Percentiles rank a stretch among this genome's conserved stretches.
These are phyloP conservation scores for Phragmatobia fuliginosa DNA, from an alignment of 2,888 invertebrate genomes.

Conservation along the genomic window DNA sequence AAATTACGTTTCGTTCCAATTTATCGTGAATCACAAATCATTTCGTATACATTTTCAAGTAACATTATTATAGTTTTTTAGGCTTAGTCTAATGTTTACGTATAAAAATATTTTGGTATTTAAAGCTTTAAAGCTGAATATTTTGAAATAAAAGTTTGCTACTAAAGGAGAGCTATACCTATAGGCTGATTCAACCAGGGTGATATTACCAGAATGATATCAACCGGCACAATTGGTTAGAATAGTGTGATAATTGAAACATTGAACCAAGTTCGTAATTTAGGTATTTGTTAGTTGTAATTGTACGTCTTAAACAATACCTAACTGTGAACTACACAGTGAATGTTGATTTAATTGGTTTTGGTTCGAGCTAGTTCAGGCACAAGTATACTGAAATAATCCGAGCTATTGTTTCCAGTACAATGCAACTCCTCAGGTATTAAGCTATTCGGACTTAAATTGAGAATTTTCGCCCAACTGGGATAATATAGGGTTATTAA, in stretches of 20 bases:
- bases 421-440: constrained; percentile 56
- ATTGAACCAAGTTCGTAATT: not conserved
- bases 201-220: too few species aligned
- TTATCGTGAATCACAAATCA: constrained; percentile 15
- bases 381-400: constrained; percentile 47
- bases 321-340: constrained; percentile 33
- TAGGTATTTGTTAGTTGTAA: not conserved
- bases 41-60: constrained; percentile 19
- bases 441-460: constrained; percentile 58
- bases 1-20: constrained; percentile 19
- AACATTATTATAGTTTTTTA: constrained; percentile 8
- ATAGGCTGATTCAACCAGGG: too few species aligned
- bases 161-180: not conserved
- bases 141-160: not conserved
- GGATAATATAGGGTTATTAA: constrained; percentile 51
- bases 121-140: not conserved
- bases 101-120: not conserved
- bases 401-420: constrained; percentile 52
- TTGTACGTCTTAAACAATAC: constrained; percentile 6
- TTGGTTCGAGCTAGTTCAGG: constrained; percentile 27
- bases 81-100: not conserved
- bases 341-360: constrained; percentile 51
- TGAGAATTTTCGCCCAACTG: constrained; percentile 59
- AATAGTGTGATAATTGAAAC: too few species aligned
- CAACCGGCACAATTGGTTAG: too few species aligned